Conservation (phyloP, 2,888 invertebrate species). For the Nomada hirtipes region DNA sequence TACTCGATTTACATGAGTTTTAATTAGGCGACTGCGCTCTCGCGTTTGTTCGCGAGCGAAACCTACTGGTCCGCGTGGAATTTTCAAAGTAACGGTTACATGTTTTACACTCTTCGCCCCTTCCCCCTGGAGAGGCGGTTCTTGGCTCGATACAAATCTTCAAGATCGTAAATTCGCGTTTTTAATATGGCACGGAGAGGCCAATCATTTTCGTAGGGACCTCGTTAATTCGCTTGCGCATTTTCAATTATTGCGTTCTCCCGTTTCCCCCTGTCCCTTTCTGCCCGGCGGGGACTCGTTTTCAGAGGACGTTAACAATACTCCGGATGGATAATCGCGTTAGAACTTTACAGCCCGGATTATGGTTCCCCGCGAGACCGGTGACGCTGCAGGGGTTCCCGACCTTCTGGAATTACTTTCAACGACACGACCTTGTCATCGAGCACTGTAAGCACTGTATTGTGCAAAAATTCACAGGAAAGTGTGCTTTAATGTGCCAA, state of each 20-base stretch:
- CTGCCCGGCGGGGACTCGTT: background rate
- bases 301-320: background rate
- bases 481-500: background rate
- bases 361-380: constrained; percentile 25
- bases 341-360: constrained; percentile 9
- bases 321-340: background rate
- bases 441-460: constrained; percentile 14
- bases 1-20: constrained; percentile 52
- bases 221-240: background rate
- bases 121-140: background rate
- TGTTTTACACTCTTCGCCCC: constrained; percentile 19
- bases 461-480: background rate
- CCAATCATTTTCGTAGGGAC: background rate
- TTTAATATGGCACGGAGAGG: constrained; percentile 6
- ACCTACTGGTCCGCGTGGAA: constrained; percentile 12
- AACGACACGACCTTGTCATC: constrained; percentile 58
- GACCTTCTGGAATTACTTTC: constrained; percentile 52
- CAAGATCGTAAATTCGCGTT: constrained; percentile 31
- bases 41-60: constrained; percentile 2
- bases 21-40: constrained; percentile 44
- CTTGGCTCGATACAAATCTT: constrained; percentile 15
- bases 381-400: constrained; percentile 42
- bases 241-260: background rate
- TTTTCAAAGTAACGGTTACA: constrained; percentile 40
- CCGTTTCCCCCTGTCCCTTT: background rate